These are phyloP conservation scores for Gavialis gangeticus DNA, from an alignment of 2,113 vertebrate genomes.

Conservation along the genomic window DNA sequence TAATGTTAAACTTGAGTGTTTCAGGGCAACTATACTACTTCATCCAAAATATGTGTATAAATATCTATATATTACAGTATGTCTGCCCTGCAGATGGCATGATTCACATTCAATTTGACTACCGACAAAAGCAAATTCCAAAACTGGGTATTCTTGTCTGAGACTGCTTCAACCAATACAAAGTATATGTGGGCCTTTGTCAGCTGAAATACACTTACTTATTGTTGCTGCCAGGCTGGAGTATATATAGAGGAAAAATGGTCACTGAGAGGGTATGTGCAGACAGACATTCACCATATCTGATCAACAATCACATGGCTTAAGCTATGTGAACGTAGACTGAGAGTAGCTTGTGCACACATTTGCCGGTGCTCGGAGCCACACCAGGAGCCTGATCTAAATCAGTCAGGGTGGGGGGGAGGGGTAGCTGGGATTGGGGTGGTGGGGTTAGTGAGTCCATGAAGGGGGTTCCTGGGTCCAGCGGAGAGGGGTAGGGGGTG, in stretches of 20 bases:
- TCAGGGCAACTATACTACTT: constrained; percentile 11
- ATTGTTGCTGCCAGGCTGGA: constrained; percentile 53
- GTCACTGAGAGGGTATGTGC: neutral
- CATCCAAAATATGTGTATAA: neutral
- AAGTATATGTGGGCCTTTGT: constrained; percentile 46
- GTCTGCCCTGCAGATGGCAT: neutral
- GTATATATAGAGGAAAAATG: constrained; percentile 13
- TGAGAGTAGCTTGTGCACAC: no score
- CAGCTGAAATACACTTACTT: constrained; percentile 63
- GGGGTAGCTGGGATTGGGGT: no score
- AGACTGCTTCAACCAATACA: constrained; percentile 43
- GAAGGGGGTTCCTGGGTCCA: no score
- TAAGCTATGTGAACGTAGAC: no score
- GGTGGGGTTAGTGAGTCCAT: no score
- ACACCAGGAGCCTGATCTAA: no score
- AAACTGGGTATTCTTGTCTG: constrained; percentile 29
- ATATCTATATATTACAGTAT: neutral
- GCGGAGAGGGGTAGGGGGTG: no score
- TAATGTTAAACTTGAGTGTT: neutral
- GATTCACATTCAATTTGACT: constrained; percentile 2
- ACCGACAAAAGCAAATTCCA: constrained; percentile 32
- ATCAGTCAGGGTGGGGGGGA: no score
- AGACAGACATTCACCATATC: no score
- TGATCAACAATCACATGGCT: no score
- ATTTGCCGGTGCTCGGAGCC: no score